Evolutionary conservation across 2,888 invertebrate genomes (phyloP), one percentile per base, ranked within the genome.

Genomic region (Elysia crispata): DNA sequence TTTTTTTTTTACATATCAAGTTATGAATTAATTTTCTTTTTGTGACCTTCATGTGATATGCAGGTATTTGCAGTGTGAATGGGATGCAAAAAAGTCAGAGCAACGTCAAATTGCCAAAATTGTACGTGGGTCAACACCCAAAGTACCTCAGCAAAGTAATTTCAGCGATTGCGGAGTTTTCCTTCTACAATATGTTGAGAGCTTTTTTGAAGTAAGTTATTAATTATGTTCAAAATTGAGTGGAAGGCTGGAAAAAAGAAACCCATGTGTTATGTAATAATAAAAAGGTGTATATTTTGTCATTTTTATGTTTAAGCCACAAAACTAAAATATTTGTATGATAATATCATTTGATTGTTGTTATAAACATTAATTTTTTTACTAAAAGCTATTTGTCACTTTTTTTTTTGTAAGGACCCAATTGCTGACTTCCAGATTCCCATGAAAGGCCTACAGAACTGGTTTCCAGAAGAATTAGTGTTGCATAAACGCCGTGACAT

Each of bases 141-240:
- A 79, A 50, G 83, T 83, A 49, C 99, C 99, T n/a, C 98, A 98
- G 91, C 99, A 99, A 93, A 96, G 95, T 85, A 99, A 99, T 93
- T 97, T 96, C 91, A 97, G 96, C 62, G 99, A 99, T 92, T 99
- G 99, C 93, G 99, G 99, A 0, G 93, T 99, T 20, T 99, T 96
- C 92, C 94, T 99, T 81, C 93, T 99, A 77, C 98, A 99, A 92
- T 99, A 98, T 93, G 97, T 97, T 6, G 98, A 99, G 93, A 96
- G 96, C 82, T 98, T 99, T 93, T 98, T 98, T 92, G 94, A 95
- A 94, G 96, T 96, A 80, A 49, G 83, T 69, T 25, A 33, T 25
- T 41, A 41, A 41, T 6, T 6, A 41, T n/a, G 41, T 41, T 41
- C 5, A 41, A 41, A 41, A 11, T 41, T 41, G 11, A 41, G 41